These are phyloP conservation scores for Antheraea pernyi DNA, from an alignment of 1,140 invertebrate genomes.

Conservation along the genomic window DNA sequence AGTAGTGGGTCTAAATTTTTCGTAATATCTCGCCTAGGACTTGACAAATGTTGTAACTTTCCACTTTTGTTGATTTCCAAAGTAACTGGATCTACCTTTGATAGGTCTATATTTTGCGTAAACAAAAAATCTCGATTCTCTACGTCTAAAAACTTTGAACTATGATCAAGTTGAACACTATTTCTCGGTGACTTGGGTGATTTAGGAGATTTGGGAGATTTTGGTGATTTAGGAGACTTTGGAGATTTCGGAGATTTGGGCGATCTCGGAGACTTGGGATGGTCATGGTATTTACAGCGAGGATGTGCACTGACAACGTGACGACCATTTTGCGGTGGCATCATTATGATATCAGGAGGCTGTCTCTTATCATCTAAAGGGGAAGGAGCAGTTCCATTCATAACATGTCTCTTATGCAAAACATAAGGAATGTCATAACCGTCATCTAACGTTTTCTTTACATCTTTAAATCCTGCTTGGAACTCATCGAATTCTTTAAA, in stretches of 20 bases:
- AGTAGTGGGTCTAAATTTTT: constrained; percentile 83
- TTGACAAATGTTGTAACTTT: constrained; percentile 81
- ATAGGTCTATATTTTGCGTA: constrained; percentile 86
- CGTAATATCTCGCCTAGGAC: constrained; percentile 84
- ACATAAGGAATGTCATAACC: constrained; percentile 90
- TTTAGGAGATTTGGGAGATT: constrained; percentile 80
- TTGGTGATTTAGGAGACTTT: constrained; percentile 79
- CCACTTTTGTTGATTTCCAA: constrained; percentile 84
- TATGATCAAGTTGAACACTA: constrained; percentile 67
- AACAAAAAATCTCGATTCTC: constrained; percentile 82
- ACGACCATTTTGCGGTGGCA: constrained; percentile 72
- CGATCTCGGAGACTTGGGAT: constrained; percentile 76
- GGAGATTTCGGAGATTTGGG: constrained; percentile 81
- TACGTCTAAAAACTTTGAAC: constrained; percentile 71
- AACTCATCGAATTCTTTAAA: constrained; percentile 81
- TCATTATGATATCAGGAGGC: constrained; percentile 74
- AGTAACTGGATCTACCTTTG: constrained; percentile 84
- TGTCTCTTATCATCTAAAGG: constrained; percentile 69
- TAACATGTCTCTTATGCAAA: constrained; percentile 89
- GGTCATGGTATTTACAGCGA: constrained; percentile 77
- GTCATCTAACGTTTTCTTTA: constrained; percentile 64
- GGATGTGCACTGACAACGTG: constrained; percentile 67
- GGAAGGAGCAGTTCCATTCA: constrained; percentile 88
- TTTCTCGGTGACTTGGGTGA: constrained; percentile 80
- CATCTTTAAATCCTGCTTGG: constrained; percentile 70